phyloP scores from a whole-genome alignment of 2,113 vertebrate species.

The Natator depressus region DNA sequence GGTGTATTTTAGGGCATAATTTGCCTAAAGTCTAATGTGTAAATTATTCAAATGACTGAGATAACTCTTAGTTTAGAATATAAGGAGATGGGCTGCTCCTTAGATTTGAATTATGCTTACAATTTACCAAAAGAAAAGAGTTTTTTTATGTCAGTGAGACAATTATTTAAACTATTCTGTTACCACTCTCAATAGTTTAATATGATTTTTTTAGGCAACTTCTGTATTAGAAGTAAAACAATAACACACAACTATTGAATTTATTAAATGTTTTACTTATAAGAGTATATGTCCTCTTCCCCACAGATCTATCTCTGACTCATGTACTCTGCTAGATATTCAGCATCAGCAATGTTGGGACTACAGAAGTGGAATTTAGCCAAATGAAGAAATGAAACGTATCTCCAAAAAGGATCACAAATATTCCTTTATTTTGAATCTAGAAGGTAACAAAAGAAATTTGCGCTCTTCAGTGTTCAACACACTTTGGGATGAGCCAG shows the following conservation, averaged over 20 bases:
- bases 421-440: slow-evolving; percentile 42
- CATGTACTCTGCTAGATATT: not conserved
- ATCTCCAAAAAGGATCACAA: slow-evolving; percentile 8
- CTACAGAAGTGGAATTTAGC: slow-evolving; percentile 35
- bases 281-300: slow-evolving; percentile 43
- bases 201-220: slow-evolving; percentile 6
- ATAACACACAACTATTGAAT: slow-evolving; percentile 44
- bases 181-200: slow-evolving; percentile 35
- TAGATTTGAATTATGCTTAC: slow-evolving; percentile 23
- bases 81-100: not conserved
- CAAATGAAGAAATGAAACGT: slow-evolving; percentile 53
- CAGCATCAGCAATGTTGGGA: slow-evolving; percentile 43
- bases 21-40: not conserved
- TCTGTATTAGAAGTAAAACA: slow-evolving; percentile 16
- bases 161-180: not conserved
- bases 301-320: not conserved
- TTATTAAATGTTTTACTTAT: slow-evolving; percentile 62
- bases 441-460: slow-evolving; percentile 10
- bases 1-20: not conserved
- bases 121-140: slow-evolving; percentile 21
- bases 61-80: slow-evolving; percentile 12
- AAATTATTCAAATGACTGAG: not conserved
- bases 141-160: not conserved
- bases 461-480: not conserved
- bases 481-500: not conserved